A percentile compares a stretch with the other conserved stretches of the same genome.
phyloP scores from a whole-genome alignment of 2,888 invertebrate species.

The Apamea anceps region DNA sequence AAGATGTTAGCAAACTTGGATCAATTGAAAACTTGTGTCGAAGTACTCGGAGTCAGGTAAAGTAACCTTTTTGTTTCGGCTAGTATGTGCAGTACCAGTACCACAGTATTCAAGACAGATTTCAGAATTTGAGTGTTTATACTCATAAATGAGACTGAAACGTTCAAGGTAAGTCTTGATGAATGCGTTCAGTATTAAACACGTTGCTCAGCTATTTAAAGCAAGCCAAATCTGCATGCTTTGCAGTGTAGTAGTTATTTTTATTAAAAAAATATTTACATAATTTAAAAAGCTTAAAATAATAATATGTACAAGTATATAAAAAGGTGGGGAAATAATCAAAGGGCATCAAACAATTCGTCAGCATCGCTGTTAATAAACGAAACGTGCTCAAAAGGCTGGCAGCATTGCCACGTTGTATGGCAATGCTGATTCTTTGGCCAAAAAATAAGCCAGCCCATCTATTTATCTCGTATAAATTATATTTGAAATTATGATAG shows the following conservation, averaged over 20 bases:
- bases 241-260: background rate
- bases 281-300: too few relatives aligned
- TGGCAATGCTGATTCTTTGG: too few relatives aligned
- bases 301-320: too few relatives aligned
- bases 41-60: slow-evolving; percentile 72
- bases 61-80: background rate
- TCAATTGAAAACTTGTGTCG: slow-evolving; percentile 68
- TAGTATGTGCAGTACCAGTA: background rate
- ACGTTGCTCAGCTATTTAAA: background rate
- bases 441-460: too few relatives aligned
- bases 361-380: too few relatives aligned
- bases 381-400: too few relatives aligned
- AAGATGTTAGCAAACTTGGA: slow-evolving; percentile 66
- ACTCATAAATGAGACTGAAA: background rate
- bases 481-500: too few relatives aligned
- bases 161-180: background rate
- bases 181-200: background rate
- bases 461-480: too few relatives aligned
- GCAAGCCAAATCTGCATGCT: background rate
- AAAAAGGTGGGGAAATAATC: too few relatives aligned
- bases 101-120: background rate
- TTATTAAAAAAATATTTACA: too few relatives aligned
- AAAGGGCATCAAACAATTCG: too few relatives aligned
- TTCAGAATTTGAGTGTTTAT: background rate
- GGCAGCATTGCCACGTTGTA: too few relatives aligned